Evolutionary conservation across 2,888 invertebrate genomes (phyloP).

Genomic region (Andrena bicolor): DNA sequence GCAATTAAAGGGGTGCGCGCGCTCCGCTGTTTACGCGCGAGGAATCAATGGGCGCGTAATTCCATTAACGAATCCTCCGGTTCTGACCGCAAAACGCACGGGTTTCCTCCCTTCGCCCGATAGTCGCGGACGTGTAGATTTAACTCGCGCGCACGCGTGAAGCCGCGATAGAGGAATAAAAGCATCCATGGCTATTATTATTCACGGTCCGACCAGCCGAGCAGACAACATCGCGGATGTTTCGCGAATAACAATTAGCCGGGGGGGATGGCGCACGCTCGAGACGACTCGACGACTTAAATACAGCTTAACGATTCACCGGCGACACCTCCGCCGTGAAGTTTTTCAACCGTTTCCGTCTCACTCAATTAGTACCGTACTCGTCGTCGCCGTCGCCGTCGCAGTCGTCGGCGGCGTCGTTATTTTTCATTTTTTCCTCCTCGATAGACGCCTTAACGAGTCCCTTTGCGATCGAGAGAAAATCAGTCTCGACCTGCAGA

Average conservation of each 20-base stretch:
- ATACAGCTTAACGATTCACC: conserved; percentile 63
- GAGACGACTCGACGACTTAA: conserved; percentile 50
- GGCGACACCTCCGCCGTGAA: conserved; percentile 41
- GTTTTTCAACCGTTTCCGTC: conserved; percentile 56
- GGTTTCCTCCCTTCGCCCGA: too few species aligned
- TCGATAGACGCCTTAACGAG: conserved; percentile 55
- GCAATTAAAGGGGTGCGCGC: not conserved
- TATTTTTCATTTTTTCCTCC: conserved; percentile 49
- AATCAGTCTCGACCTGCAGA: conserved; percentile 33
- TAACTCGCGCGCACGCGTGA: not conserved
- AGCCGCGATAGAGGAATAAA: conserved; percentile 3
- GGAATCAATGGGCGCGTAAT: conserved; percentile 61
- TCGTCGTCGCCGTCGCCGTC: conserved; percentile 11
- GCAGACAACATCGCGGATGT: conserved; percentile 64
- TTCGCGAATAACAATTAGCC: conserved; percentile 67
- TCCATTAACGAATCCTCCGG: conserved; percentile 53
- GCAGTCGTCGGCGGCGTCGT: conserved; percentile 20
- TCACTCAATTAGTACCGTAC: conserved; percentile 57
- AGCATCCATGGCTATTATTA: conserved; percentile 58
- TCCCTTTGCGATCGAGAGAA: conserved; percentile 48
- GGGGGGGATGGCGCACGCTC: conserved; percentile 26
- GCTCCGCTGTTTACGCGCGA: conserved; percentile 20
- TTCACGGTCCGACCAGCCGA: conserved; percentile 62
- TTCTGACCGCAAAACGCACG: conserved; percentile 2
- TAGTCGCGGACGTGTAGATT: not conserved